Base-by-base conservation (phyloP, 1,140 invertebrate species). In the Rhagoletis pomonella region DNA sequence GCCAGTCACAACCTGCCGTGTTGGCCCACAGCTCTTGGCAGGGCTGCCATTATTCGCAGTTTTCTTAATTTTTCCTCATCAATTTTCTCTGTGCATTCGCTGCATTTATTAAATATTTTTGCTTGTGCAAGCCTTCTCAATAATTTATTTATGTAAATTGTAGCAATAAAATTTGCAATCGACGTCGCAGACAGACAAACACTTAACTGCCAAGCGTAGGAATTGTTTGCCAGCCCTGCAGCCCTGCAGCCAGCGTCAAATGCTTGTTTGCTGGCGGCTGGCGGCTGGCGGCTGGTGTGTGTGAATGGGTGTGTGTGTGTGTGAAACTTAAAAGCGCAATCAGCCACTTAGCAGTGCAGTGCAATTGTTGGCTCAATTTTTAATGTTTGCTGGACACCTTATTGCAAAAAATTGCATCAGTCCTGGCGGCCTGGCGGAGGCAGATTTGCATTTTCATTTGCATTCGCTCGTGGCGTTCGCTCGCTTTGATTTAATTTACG, bases 111-210 rank as follows among this genome's bases (percentile, higher is more conserved):
- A 29, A 29, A 55, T 81, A 81, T 81, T 62, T 62, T 50, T 81
- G 73, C 73, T 81, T 81, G 73, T 17, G 17, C 29, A 55, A 81
- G 73, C 47, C 73, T 58, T 81, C 73, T 81, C 44, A 81, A 81
- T 81, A 81, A 81, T 81, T 81, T 81, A 81, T 81, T 81, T 81
- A 81, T 81, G 73, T 81, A 81, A 81, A 81, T 81, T 81, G 73
- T 3, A 47, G 73, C 73, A 81, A 81, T 81, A 81, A 81, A 81
- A 81, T 81, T 81, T 81, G 73, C 73, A 81, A 81, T 81, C 73
- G 47, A 81, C 73, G 73, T 4, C 73, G 9, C 3, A 81, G 47
- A 81, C n/a, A 55, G 47, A 81, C 73, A 12, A 12, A 77, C 42
- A 81, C 73, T 81, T 81, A 55, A 29, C 29, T 29, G n/a, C 14